A percentile compares a stretch with the other conserved stretches of the same genome.
Evolutionary conservation across 2,888 invertebrate genomes (phyloP).

Genomic region (Microdon myrmicae): DNA sequence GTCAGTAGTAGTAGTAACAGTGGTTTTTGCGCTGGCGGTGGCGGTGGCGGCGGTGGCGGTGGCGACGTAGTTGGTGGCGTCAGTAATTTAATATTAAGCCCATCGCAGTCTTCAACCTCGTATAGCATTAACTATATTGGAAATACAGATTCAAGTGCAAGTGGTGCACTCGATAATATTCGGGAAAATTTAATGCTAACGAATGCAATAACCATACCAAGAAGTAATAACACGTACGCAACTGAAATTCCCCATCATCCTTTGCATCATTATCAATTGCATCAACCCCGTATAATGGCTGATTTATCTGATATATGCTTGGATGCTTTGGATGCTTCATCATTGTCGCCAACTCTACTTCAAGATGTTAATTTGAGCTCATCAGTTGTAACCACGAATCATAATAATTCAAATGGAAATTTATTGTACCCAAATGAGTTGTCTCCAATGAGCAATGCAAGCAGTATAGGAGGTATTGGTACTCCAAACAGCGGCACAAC

Average conservation of each 20-base stretch:
- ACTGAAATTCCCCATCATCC: conserved; percentile 54
- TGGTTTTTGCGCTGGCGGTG: conserved; percentile 35
- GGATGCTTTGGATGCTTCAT: conserved; percentile 64
- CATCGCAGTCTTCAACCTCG: conserved; percentile 27
- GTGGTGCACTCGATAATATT: conserved; percentile 24
- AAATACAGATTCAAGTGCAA: conserved; percentile 12
- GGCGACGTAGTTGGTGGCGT: conserved; percentile 49
- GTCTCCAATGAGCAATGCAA: conserved; percentile 57
- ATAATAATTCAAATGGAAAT: conserved; percentile 35
- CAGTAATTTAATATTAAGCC: conserved; percentile 27
- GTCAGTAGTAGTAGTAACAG: conserved; percentile 55
- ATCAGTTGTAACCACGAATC: conserved; percentile 44
- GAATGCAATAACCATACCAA: conserved; percentile 64
- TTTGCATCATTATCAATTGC: conserved; percentile 74
- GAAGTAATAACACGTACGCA: conserved; percentile 58
- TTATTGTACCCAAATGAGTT: conserved; percentile 35
- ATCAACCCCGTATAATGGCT: conserved; percentile 65
- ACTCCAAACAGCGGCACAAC: conserved; percentile 51
- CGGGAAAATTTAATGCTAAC: conserved; percentile 62
- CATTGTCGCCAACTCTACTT: conserved; percentile 63
- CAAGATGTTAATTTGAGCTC: conserved; percentile 64
- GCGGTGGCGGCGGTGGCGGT: conserved; percentile 47
- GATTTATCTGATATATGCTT: conserved; percentile 65
- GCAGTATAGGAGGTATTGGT: conserved; percentile 30
- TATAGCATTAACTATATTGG: conserved; percentile 7